Evolutionary conservation across 2,797 vertebrate genomes (phyloP).

Genomic region (Pyrocephalus nanus): DNA sequence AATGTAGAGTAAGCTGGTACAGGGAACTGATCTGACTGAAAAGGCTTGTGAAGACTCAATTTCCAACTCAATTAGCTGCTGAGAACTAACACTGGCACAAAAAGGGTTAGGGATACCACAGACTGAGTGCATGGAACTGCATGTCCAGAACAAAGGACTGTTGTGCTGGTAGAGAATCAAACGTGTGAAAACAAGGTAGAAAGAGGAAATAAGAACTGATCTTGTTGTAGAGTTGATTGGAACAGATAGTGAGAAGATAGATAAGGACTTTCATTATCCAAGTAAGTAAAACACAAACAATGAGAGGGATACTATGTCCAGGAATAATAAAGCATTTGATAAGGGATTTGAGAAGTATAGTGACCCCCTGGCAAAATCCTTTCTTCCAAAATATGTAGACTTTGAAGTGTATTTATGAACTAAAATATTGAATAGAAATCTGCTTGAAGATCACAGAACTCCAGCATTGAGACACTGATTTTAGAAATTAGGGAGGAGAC

Average conservation of each 20-base stretch:
- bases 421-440: background rate
- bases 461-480: background rate
- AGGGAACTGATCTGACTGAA: background rate
- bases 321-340: background rate
- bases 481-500: background rate
- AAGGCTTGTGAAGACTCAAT: background rate
- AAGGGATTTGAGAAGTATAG: background rate
- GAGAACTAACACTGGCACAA: background rate
- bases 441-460: background rate
- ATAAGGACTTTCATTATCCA: conserved; percentile 7
- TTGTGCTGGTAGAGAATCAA: background rate
- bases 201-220: background rate
- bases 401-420: background rate
- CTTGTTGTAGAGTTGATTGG: background rate
- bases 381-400: background rate
- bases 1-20: background rate
- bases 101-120: background rate
- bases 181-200: background rate
- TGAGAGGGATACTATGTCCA: background rate
- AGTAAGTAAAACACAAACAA: background rate
- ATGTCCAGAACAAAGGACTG: background rate
- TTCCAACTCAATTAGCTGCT: background rate
- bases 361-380: background rate
- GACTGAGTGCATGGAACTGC: background rate
- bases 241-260: background rate